Conservation (phyloP, 2,797 vertebrate species). For the Peromyscus nudipes region DNA sequence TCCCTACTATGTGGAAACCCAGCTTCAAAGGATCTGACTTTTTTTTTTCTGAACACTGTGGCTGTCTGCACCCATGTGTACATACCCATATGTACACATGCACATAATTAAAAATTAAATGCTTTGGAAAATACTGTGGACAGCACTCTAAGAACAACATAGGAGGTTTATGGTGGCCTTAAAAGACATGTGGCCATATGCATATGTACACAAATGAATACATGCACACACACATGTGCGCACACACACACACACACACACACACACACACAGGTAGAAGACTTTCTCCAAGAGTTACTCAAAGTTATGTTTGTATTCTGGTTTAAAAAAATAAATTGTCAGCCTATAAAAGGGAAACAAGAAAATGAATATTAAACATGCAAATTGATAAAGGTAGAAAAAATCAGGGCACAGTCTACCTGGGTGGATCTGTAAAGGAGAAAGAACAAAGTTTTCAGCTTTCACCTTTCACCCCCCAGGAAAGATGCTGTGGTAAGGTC, state of each 20-base stretch:
- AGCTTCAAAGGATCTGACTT: background rate
- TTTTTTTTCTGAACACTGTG: background rate
- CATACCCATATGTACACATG: background rate
- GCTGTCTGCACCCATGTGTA: background rate
- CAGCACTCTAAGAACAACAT: no score
- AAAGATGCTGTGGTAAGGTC: constrained; percentile 36
- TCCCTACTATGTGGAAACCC: background rate
- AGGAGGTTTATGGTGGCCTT: no score
- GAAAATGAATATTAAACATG: background rate
- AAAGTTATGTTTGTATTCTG: constrained; percentile 12
- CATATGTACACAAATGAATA: background rate
- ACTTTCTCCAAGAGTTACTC: background rate
- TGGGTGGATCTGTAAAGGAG: background rate
- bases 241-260: no score
- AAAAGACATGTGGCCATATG: background rate
- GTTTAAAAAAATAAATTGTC: background rate
- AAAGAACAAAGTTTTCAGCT: background rate
- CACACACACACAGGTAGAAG: no score
- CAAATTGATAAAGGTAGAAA: background rate
- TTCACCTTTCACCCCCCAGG: background rate
- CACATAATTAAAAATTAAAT: background rate
- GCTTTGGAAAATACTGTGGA: background rate
- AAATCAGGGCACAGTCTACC: background rate
- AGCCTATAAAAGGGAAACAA: background rate
- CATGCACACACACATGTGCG: background rate